Evolutionary conservation across 2,888 invertebrate genomes (phyloP).

Genomic region (Brassicogethes aeneus): DNA sequence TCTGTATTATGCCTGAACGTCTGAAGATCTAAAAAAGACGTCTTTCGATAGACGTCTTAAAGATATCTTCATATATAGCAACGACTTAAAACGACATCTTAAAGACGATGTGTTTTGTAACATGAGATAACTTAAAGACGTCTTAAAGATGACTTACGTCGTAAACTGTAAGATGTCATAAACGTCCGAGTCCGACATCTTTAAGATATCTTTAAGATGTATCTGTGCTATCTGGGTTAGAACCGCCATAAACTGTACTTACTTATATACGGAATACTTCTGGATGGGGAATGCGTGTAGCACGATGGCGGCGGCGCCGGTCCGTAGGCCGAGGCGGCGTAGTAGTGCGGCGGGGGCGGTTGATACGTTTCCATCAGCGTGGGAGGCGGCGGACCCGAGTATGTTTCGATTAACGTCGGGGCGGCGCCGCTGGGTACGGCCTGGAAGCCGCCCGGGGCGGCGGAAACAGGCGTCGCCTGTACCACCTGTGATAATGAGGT

Average conservation of each 20-base stretch:
- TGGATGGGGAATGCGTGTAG: conserved; percentile 51
- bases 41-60: too few species aligned
- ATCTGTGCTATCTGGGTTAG: too few species aligned
- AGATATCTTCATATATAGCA: too few species aligned
- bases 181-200: too few species aligned
- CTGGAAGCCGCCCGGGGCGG: conserved; percentile 39
- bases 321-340: conserved; percentile 32
- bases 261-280: conserved; percentile 56
- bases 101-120: too few species aligned
- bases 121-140: too few species aligned
- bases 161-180: too few species aligned
- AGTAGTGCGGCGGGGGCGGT: conserved; percentile 28
- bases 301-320: conserved; percentile 45
- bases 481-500: conserved; percentile 33
- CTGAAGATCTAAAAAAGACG: too few species aligned
- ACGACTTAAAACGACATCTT: too few species aligned
- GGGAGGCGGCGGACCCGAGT: conserved; percentile 41
- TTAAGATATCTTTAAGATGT: too few species aligned
- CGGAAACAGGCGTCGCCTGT: conserved; percentile 31
- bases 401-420: conserved; percentile 31
- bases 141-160: too few species aligned
- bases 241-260: conserved; percentile 40
- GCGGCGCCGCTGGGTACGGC: conserved; percentile 32
- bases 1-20: too few species aligned
- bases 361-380: conserved; percentile 40